Evolutionary conservation across 2,797 vertebrate genomes (phyloP).

Genomic region (Alectoris magna): DNA sequence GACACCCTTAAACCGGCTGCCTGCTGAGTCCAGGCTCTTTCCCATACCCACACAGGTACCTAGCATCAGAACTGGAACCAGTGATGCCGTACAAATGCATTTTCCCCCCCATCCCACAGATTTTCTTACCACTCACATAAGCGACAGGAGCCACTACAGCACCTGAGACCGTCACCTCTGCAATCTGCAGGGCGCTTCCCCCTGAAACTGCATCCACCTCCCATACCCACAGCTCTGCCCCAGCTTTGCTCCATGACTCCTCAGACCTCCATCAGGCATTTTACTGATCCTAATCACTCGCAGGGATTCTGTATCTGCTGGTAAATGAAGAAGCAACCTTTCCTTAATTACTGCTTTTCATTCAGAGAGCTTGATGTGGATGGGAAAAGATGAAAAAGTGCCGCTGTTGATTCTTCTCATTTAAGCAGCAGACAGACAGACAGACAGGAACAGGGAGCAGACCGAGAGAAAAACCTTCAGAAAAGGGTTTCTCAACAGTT

Average conservation of each 20-base stretch:
- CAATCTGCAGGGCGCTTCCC: fast-evolving
- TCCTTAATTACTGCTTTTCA: background rate
- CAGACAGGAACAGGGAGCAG: background rate
- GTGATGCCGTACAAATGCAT: fast-evolving
- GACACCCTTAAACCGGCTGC: background rate
- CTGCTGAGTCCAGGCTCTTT: background rate
- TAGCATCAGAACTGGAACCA: fast-evolving
- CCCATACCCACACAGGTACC: background rate
- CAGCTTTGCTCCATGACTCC: background rate
- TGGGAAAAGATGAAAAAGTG: background rate
- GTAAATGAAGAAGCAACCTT: background rate
- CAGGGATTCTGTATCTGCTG: background rate
- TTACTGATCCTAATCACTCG: background rate
- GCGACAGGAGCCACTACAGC: fast-evolving
- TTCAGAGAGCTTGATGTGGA: background rate
- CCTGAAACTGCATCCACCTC: background rate
- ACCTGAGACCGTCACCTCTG: background rate
- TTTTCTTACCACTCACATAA: fast-evolving
- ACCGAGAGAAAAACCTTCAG: background rate
- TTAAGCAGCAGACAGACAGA: background rate
- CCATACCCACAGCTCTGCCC: background rate
- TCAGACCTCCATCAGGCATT: background rate
- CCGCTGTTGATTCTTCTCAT: background rate
- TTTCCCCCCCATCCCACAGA: background rate
- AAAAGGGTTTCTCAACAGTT: background rate